Conservation (phyloP, 2,888 invertebrate genomes). For the Chouioia cunea region DNA sequence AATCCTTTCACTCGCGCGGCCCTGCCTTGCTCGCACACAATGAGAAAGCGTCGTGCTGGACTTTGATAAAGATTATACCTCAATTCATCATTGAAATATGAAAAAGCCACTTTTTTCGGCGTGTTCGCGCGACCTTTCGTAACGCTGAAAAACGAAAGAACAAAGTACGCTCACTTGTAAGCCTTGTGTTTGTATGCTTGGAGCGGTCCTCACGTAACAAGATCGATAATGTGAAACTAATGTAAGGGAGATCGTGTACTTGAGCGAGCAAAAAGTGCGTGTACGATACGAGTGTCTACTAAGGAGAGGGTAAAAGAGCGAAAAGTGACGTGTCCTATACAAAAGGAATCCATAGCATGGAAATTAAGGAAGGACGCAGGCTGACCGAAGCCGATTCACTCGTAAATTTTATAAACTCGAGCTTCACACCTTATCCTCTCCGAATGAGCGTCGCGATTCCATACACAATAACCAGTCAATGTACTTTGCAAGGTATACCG, state of each 20-base stretch:
- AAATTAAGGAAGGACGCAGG: no score
- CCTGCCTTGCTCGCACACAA: neutral
- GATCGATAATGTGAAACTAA: slow-evolving; percentile 3
- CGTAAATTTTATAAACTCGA: no score
- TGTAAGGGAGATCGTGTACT: neutral
- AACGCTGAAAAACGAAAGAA: slow-evolving; percentile 16
- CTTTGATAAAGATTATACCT: slow-evolving; percentile 30
- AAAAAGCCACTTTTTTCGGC: neutral
- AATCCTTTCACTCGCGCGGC: slow-evolving; percentile 31
- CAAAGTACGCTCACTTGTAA: slow-evolving; percentile 5
- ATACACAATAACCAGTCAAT: no score
- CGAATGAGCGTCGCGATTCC: no score
- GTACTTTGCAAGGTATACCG: no score
- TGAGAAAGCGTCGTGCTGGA: neutral
- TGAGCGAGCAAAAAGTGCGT: no score
- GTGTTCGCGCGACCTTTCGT: neutral
- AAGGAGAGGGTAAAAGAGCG: no score
- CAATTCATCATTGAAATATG: slow-evolving; percentile 31
- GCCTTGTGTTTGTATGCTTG: neutral
- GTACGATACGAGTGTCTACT: no score
- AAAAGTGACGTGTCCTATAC: no score
- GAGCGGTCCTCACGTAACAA: neutral
- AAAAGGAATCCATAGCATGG: no score
- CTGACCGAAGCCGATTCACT: no score
- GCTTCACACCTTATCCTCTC: no score